Evolutionary conservation across 2,113 vertebrate species (phyloP).

Genomic region (Stigmatopora argus): DNA sequence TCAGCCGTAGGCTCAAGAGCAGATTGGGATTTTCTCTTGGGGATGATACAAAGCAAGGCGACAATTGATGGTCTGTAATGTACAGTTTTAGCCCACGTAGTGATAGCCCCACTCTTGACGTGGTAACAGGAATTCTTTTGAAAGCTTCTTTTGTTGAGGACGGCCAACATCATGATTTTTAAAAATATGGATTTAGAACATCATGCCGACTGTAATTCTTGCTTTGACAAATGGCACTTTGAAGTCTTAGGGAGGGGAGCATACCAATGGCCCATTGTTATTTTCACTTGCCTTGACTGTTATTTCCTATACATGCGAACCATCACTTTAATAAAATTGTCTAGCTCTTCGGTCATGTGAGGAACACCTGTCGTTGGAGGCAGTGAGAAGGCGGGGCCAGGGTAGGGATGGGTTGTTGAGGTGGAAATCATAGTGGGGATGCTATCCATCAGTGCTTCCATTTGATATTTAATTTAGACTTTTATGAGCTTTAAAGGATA

Average conservation of each 20-base stretch:
- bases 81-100: conserved; percentile 66
- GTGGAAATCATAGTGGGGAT: conserved; percentile 50
- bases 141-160: conserved; percentile 51
- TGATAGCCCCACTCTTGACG: conserved; percentile 40
- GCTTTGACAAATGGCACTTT: conserved; percentile 47
- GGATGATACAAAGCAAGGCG: conserved; percentile 72
- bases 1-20: conserved; percentile 68
- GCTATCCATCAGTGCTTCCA: conserved; percentile 75
- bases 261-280: conserved; percentile 39
- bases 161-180: conserved; percentile 45
- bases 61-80: conserved; percentile 78
- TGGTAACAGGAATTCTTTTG: conserved; percentile 62
- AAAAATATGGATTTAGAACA: conserved; percentile 63
- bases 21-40: conserved; percentile 74
- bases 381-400: conserved; percentile 33
- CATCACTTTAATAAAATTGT: conserved; percentile 67
- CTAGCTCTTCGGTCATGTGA: conserved; percentile 63
- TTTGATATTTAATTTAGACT: conserved; percentile 79
- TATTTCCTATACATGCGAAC: conserved; percentile 27
- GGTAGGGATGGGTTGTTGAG: conserved; percentile 33
- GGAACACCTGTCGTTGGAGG: conserved; percentile 59
- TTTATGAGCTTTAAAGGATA: conserved; percentile 75
- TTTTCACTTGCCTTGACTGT: conserved; percentile 33
- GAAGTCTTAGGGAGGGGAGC: conserved; percentile 16
- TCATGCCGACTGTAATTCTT: conserved; percentile 43